Evolutionary conservation across 2,888 invertebrate genomes (phyloP).

Genomic region (Endotricha flammealis): DNA sequence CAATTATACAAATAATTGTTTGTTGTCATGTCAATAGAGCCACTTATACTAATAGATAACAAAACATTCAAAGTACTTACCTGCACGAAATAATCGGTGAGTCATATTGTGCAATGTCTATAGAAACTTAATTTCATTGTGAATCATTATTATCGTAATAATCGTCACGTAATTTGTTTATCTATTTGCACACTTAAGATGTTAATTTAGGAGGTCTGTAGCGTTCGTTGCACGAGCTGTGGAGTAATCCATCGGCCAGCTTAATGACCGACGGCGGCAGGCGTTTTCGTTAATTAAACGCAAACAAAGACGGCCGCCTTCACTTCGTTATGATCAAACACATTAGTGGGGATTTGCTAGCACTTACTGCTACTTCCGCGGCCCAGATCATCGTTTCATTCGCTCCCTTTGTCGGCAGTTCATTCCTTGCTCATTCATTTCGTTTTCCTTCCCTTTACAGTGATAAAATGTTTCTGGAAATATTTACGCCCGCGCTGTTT

Average conservation of each 20-base stretch:
- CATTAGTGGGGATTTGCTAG: constrained; percentile 48
- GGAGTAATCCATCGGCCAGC: constrained; percentile 44
- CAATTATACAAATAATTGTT: too few relatives aligned
- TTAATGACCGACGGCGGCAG: constrained; percentile 41
- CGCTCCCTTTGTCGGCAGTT: constrained; percentile 5
- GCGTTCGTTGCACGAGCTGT: constrained; percentile 15
- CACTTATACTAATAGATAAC: too few relatives aligned
- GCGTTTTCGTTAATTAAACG: constrained; percentile 63
- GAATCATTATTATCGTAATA: too few relatives aligned
- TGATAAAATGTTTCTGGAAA: constrained; percentile 6
- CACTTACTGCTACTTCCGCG: constrained; percentile 29
- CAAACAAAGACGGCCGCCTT: constrained; percentile 56
- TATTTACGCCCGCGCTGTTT: too few relatives aligned
- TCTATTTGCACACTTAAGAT: constrained; percentile 12
- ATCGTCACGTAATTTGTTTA: too few relatives aligned
- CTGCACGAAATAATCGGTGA: too few relatives aligned
- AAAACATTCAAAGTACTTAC: too few relatives aligned
- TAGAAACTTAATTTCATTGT: too few relatives aligned
- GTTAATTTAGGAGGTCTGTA: constrained; percentile 1
- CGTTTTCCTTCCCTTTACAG: constrained; percentile 5
- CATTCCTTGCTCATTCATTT: neutral
- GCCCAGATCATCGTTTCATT: constrained; percentile 4
- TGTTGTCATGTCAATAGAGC: too few relatives aligned
- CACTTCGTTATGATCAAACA: constrained; percentile 58
- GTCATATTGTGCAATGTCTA: too few relatives aligned